A percentile compares a stretch with the other conserved stretches of the same genome.
phyloP scores from a whole-genome alignment of 2,888 invertebrate species.

The Girardia tigrina region DNA sequence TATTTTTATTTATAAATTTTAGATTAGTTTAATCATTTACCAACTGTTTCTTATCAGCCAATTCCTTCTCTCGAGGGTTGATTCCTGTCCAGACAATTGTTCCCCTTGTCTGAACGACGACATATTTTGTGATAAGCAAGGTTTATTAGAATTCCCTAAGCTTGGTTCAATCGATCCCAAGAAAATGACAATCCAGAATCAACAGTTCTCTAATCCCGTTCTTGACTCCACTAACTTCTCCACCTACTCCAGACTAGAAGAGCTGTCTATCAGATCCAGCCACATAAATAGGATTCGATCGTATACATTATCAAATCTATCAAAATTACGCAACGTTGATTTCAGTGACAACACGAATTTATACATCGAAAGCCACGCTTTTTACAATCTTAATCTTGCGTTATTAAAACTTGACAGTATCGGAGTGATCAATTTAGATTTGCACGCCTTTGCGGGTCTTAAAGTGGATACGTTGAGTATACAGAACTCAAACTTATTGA shows the following conservation, averaged over 20 bases:
- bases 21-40: too few relatives aligned
- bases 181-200: neutral
- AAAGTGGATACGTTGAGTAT: neutral
- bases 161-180: neutral
- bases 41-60: too few relatives aligned
- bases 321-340: neutral
- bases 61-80: too few relatives aligned
- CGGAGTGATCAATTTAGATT: neutral
- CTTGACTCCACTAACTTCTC: neutral
- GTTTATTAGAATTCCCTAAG: neutral
- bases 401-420: neutral
- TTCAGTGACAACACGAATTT: neutral
- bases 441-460: neutral
- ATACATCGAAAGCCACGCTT: neutral
- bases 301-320: neutral
- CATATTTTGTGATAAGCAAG: neutral
- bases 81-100: neutral
- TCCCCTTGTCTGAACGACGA: neutral
- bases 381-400: neutral
- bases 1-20: too few relatives aligned
- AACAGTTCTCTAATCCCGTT: neutral
- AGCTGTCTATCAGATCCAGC: neutral
- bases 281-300: neutral
- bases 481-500: neutral
- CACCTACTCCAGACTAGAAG: neutral